phyloP scores from a whole-genome alignment of 30 jellyfish, hydroid and myxozoan species.

The Cassiopea andromeda region DNA sequence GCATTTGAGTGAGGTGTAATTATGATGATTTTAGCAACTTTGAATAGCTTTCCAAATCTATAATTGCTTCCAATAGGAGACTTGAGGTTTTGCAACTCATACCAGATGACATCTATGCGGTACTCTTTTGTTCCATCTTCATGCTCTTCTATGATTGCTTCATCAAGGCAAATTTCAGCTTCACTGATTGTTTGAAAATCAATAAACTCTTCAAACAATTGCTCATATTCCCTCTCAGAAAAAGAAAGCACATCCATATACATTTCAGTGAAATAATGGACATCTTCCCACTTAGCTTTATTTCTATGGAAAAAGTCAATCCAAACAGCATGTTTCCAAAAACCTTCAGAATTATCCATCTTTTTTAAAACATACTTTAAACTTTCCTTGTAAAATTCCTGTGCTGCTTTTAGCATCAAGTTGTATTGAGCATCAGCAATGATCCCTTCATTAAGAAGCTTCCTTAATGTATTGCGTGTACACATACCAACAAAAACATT shows the following conservation, averaged over 20 bases:
- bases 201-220: slow-evolving; percentile 5
- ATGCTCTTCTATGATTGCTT: background rate
- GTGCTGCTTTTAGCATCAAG: background rate
- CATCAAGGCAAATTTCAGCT: background rate
- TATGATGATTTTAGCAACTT: slow-evolving; percentile 35
- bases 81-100: background rate
- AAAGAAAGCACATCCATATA: background rate
- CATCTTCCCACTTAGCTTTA: background rate
- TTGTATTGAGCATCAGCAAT: background rate
- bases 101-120: slow-evolving; percentile 29
- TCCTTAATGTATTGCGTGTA: background rate
- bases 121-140: slow-evolving; percentile 7
- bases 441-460: background rate
- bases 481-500: background rate
- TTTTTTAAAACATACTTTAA: background rate
- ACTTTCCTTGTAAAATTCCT: background rate
- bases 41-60: slow-evolving; percentile 25
- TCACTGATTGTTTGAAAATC: background rate
- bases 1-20: slow-evolving; percentile 58
- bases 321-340: background rate
- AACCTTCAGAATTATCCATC: background rate
- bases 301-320: background rate
- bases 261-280: background rate
- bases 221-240: background rate
- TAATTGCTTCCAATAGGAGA: slow-evolving; percentile 15